Evolutionary conservation across 2,888 invertebrate genomes (phyloP).

Genomic region (Ophion ventricosus): DNA sequence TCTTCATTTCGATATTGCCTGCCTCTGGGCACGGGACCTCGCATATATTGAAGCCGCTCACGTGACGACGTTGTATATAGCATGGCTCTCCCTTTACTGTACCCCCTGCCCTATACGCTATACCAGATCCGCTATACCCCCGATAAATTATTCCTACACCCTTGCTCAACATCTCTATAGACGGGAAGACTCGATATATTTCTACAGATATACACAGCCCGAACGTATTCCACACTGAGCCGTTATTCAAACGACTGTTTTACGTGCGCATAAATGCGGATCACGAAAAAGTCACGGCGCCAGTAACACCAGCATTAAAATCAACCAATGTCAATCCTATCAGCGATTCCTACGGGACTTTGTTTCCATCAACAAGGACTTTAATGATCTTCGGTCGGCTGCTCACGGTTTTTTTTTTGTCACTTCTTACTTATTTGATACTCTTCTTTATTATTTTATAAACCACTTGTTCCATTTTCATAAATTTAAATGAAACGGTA

Average conservation of each 20-base stretch:
- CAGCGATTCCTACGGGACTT: background rate
- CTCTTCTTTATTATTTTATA: background rate
- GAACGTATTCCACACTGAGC: conserved; percentile 27
- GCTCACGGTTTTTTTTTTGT: background rate
- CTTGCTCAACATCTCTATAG: conserved; percentile 10
- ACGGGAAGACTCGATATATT: conserved; percentile 11
- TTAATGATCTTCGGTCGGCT: background rate
- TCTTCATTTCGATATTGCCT: conserved; percentile 62
- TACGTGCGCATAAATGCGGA: background rate
- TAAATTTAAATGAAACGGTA: too few relatives aligned
- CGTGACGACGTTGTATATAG: conserved; percentile 39
- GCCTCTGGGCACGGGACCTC: conserved; percentile 48
- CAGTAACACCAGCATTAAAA: background rate
- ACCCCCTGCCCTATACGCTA: background rate
- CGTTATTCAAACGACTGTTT: background rate
- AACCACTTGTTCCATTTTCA: too few relatives aligned
- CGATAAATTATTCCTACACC: conserved; percentile 44
- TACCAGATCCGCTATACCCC: conserved; percentile 2
- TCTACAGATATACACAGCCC: background rate
- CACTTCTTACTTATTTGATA: background rate
- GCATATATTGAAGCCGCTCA: conserved; percentile 54
- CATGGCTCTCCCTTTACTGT: background rate
- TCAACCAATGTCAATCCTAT: background rate
- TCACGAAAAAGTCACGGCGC: conserved; percentile 13
- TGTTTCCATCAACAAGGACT: background rate